Base-by-base conservation (phyloP, 1,140 invertebrate genomes). In the Macrocentrus cingulum region DNA sequence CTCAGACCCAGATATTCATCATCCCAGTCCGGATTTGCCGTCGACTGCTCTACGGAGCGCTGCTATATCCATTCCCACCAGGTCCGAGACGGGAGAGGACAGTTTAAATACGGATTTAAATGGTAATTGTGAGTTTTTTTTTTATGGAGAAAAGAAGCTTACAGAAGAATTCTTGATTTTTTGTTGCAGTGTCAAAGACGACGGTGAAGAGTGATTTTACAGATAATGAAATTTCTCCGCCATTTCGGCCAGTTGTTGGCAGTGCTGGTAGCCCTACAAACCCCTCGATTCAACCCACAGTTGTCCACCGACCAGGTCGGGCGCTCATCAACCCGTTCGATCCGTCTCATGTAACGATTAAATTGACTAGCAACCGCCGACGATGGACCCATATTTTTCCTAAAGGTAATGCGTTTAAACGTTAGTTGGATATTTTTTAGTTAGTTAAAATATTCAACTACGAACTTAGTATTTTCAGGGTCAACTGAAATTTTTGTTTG, bases 311-410 rank as follows among this genome's bases (percentile, higher is more conserved):
- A 11, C 87, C 88, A 0, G 87, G 88, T 3, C 79, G 90, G 53
- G 90, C 90, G 1, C 80, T 94, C 6, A 93, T 99, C 56, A 99
- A 99, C 81, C 97, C 97, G 0, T 99, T 99, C 78, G 94, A 97
- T 75, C 96, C 96, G 0, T 95, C 94, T 0, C 92, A 97, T 71
- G 94, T 98, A 53, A 95, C 94, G 25, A 95, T 98, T 50, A 97
- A 97, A 75, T 80, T 98, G 42, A 99, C 97, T 0, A 97, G 95
- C 44, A 98, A 98, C 78, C 83, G 97, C 45, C 81, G 96, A 44
- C 83, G 97, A 49, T 99, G 97, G 97, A 97, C 95, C 4, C 97
- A 99, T 75, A 97, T 98, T 59, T 99, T 99, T 80, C 97, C 97
- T 2, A 94, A 95, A 85, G 92, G 91, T 90, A 66, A 71, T 59